Percentiles rank a stretch among this genome's conserved stretches.
These are phyloP conservation scores for Anomalospiza imberbis DNA, from an alignment of 2,797 vertebrate species.

Conservation along the genomic window DNA sequence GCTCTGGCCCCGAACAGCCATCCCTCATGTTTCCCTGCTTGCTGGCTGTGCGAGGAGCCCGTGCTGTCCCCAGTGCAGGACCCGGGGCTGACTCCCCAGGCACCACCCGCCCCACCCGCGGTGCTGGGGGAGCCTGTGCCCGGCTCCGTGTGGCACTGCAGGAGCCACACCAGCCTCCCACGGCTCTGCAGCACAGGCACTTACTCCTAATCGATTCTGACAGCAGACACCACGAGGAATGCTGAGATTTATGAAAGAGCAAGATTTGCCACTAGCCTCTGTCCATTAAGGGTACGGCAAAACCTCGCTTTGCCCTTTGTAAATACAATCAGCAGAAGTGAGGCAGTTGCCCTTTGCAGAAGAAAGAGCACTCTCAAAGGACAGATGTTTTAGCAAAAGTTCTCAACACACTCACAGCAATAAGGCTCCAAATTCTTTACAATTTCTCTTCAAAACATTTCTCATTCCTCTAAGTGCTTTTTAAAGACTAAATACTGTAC, in stretches of 20 bases:
- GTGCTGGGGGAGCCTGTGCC: neutral
- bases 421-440: neutral
- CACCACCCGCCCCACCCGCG: rapidly evolving
- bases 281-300: constrained; percentile 4
- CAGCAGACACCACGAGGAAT: constrained; percentile 4
- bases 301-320: constrained; percentile 32
- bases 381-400: constrained; percentile 20
- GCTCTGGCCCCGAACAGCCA: constrained; percentile 1
- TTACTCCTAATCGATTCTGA: constrained; percentile 37
- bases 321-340: constrained; percentile 20
- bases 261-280: constrained; percentile 48
- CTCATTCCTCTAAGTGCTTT: neutral
- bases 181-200: neutral
- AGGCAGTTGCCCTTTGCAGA: constrained; percentile 49
- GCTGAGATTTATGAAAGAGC: constrained; percentile 44
- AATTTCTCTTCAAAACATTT: neutral
- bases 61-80: neutral
- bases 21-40: neutral
- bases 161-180: neutral
- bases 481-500: neutral
- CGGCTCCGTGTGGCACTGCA: neutral
- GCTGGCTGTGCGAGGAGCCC: neutral
- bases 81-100: neutral
- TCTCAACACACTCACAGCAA: neutral
- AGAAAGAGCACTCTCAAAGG: constrained; percentile 9